phyloP scores from a whole-genome alignment of 2,113 vertebrate species.

The Pomatorhinus ruficollis region DNA sequence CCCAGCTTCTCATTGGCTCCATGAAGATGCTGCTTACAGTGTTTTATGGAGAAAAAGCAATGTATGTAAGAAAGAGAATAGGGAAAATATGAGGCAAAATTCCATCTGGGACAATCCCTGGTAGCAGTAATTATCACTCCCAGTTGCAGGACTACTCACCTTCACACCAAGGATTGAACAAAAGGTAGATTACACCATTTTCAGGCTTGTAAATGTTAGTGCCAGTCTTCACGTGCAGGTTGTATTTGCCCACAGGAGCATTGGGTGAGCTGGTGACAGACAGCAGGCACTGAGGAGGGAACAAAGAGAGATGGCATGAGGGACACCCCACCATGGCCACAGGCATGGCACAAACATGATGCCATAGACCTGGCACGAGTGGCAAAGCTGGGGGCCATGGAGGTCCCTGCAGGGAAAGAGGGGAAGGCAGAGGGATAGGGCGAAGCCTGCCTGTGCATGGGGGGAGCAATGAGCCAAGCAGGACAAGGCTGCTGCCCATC shows the following conservation, averaged over 20 bases:
- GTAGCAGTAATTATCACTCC: neutral
- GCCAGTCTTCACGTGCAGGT: constrained; percentile 28
- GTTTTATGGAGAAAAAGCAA: neutral
- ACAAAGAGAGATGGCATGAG: neutral
- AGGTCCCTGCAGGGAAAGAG: neutral
- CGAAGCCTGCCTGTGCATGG: fast-evolving
- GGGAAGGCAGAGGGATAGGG: neutral
- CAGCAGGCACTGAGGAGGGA: constrained; percentile 51
- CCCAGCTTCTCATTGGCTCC: neutral
- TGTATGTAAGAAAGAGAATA: neutral
- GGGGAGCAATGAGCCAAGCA: neutral
- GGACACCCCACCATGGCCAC: neutral
- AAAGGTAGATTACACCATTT: constrained; percentile 29
- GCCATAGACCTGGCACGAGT: fast-evolving
- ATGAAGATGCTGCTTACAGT: neutral
- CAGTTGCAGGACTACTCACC: neutral
- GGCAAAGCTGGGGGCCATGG: neutral
- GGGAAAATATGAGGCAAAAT: neutral
- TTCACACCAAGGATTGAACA: constrained; percentile 78
- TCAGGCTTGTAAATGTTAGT: neutral
- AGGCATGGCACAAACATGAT: neutral
- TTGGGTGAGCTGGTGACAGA: constrained; percentile 34
- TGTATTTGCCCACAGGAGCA: constrained; percentile 65
- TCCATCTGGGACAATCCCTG: neutral
- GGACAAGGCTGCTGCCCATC: neutral